Conservation (phyloP, 2,797 vertebrate species). For the Poeciliopsis presidionis region DNA sequence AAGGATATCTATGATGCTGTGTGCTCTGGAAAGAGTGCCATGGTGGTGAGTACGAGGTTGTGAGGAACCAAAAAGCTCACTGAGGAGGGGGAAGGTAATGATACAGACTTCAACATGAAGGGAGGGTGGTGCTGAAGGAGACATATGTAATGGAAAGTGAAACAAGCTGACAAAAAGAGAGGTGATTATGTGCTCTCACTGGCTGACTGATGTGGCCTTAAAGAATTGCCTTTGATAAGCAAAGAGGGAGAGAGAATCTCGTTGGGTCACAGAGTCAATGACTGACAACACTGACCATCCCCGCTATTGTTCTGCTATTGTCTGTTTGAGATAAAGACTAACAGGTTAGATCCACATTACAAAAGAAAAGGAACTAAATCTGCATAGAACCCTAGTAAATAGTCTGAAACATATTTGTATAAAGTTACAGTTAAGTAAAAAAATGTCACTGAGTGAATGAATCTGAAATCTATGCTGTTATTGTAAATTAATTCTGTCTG, state of each 20-base stretch:
- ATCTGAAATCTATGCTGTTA: constrained; percentile 18
- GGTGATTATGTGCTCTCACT: constrained; percentile 70
- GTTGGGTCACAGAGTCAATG: constrained; percentile 53
- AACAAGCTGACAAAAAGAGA: constrained; percentile 60
- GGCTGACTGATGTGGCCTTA: constrained; percentile 73
- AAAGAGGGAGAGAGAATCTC: constrained; percentile 42
- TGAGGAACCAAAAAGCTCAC: constrained; percentile 6
- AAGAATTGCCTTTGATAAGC: constrained; percentile 62
- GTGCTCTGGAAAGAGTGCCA: constrained; percentile 79
- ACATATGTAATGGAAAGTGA: constrained; percentile 59
- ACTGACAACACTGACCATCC: constrained; percentile 62
- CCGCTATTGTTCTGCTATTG: constrained; percentile 39
- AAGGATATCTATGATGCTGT: constrained; percentile 85
- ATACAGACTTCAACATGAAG: constrained; percentile 36
- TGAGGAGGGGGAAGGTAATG: constrained; percentile 12
- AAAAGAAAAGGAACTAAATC: constrained; percentile 15
- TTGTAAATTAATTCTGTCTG: constrained; percentile 14
- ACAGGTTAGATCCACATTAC: constrained; percentile 29
- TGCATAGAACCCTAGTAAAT: background rate
- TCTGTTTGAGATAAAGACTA: constrained; percentile 31
- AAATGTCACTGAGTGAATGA: constrained; percentile 5
- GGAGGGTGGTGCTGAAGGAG: constrained; percentile 39
- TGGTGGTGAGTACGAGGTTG: constrained; percentile 81
- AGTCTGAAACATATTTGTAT: constrained; percentile 1
- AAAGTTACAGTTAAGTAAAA: constrained; percentile 15